Percentiles rank a stretch among this genome's conserved stretches.
These are phyloP conservation scores for Drosophila sturtevanti DNA, from an alignment of 1,140 invertebrate species.

Conservation along the genomic window DNA sequence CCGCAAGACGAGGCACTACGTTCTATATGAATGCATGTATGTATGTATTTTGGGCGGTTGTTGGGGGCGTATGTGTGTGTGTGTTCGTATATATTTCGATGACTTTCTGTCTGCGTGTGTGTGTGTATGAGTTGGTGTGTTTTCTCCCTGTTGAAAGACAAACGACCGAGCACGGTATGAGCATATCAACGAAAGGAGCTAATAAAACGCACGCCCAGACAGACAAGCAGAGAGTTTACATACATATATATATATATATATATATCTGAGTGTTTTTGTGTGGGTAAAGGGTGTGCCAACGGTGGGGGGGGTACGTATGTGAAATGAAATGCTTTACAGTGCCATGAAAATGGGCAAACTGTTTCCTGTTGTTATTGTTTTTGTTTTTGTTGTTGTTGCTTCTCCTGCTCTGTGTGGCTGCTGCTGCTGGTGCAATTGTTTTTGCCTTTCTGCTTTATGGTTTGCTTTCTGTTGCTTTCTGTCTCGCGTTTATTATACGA, in stretches of 20 bases:
- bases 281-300: neutral
- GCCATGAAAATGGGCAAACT: constrained; percentile 78
- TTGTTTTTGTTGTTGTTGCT: constrained; percentile 73
- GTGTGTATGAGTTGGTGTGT: constrained; percentile 31
- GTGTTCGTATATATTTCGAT: constrained; percentile 27
- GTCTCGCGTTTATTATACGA: constrained; percentile 10
- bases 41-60: constrained; percentile 1
- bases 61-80: constrained; percentile 23
- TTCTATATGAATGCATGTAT: constrained; percentile 19
- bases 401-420: constrained; percentile 5
- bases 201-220: constrained; percentile 72
- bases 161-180: constrained; percentile 75
- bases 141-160: constrained; percentile 64
- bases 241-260: constrained; percentile 6
- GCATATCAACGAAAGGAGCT: constrained; percentile 80
- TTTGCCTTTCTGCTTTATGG: constrained; percentile 34
- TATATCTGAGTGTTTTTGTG: too few relatives aligned
- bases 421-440: neutral
- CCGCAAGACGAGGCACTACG: constrained; percentile 47
- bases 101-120: constrained; percentile 13
- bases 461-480: constrained; percentile 10
- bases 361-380: constrained; percentile 66
- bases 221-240: constrained; percentile 32
- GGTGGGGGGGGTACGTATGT: constrained; percentile 31
- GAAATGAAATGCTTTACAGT: constrained; percentile 71